phyloP scores from a whole-genome alignment of 2,888 invertebrate genomes.

The Hyposoter didymator region DNA sequence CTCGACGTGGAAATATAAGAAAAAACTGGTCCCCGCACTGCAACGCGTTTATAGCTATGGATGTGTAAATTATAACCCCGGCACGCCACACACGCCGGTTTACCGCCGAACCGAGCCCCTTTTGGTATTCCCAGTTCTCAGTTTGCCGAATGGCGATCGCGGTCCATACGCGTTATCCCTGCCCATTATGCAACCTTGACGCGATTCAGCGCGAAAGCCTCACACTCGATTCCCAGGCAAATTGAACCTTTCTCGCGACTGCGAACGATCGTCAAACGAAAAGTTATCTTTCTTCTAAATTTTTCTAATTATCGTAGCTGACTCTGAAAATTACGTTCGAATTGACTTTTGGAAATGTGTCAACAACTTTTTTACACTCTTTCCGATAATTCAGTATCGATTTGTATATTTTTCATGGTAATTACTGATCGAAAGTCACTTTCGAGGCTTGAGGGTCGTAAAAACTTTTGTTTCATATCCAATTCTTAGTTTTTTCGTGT shows the following conservation, averaged over 20 bases:
- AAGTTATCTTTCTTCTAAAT: background rate
- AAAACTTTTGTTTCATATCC: slow-evolving; percentile 7
- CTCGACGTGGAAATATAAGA: slow-evolving; percentile 43
- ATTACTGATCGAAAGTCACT: background rate
- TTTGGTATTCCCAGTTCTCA: slow-evolving; percentile 63
- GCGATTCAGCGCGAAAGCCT: slow-evolving; percentile 22
- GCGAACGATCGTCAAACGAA: background rate
- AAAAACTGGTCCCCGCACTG: slow-evolving; percentile 62
- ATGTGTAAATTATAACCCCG: slow-evolving; percentile 23
- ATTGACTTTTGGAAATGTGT: background rate
- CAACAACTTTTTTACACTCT: background rate
- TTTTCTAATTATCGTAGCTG: background rate
- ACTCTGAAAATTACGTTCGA: background rate
- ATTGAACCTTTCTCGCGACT: background rate
- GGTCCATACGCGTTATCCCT: slow-evolving; percentile 45
- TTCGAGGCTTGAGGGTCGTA: background rate
- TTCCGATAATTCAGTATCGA: background rate
- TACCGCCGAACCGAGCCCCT: slow-evolving; percentile 57
- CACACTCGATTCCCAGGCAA: slow-evolving; percentile 7
- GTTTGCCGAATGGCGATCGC: slow-evolving; percentile 49
- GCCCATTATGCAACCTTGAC: slow-evolving; percentile 60
- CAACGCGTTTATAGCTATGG: slow-evolving; percentile 18
- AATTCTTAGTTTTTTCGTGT: background rate
- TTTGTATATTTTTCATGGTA: background rate
- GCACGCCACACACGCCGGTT: slow-evolving; percentile 58